A percentile compares a stretch with the other conserved stretches of the same genome.
These are phyloP conservation scores for Adineta ricciae DNA, from an alignment of 2,888 invertebrate species.

Conservation along the genomic window DNA sequence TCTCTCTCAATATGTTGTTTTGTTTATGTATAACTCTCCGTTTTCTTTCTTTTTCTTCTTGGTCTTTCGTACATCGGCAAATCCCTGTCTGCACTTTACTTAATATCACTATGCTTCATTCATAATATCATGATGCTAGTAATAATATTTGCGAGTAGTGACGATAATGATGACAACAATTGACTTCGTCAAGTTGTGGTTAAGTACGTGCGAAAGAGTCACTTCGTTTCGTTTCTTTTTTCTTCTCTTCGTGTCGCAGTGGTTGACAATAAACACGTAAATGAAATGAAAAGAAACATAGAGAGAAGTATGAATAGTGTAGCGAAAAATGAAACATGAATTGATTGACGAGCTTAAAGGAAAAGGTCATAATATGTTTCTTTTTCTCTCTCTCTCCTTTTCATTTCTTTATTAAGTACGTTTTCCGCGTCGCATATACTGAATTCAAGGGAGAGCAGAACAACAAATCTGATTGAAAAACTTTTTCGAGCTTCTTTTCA, in stretches of 20 bases:
- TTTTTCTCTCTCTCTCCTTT: neutral
- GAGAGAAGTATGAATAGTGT: neutral
- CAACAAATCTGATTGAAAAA: neutral
- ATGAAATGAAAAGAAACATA: neutral
- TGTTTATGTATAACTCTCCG: neutral
- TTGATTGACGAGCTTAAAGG: neutral
- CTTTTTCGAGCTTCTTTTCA: neutral
- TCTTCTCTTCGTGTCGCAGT: neutral
- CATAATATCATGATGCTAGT: neutral
- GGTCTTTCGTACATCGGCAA: neutral
- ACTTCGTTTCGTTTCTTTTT: neutral
- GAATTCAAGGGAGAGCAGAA: neutral
- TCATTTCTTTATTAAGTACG: neutral
- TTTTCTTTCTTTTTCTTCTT: neutral
- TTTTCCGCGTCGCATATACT: neutral
- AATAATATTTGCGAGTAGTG: neutral
- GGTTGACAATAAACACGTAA: neutral
- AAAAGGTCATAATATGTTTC: neutral
- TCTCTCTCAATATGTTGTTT: neutral
- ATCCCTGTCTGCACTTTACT: neutral
- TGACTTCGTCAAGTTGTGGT: neutral
- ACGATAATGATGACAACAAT: neutral
- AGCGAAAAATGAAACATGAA: neutral
- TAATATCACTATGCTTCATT: neutral
- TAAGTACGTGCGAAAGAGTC: neutral